Evolutionary conservation across 2,113 vertebrate species (phyloP).

Genomic region (Panurus biarmicus): DNA sequence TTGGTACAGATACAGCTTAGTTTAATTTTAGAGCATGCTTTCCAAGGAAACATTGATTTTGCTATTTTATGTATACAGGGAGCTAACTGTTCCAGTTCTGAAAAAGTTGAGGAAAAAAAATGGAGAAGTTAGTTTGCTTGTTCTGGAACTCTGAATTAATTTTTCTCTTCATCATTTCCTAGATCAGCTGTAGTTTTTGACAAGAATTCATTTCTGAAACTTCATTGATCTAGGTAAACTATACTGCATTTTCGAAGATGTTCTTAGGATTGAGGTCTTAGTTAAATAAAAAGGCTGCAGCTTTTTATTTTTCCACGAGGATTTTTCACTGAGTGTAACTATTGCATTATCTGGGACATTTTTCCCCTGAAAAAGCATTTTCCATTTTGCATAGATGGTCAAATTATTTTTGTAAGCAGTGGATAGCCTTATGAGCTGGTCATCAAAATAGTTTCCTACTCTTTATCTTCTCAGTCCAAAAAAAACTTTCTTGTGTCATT

Average conservation of each 20-base stretch:
- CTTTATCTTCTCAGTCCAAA: background rate
- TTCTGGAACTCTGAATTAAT: background rate
- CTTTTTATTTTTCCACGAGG: background rate
- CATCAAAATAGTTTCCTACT: background rate
- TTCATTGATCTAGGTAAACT: background rate
- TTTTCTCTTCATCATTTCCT: background rate
- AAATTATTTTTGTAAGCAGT: constrained; percentile 2
- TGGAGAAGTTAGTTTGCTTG: background rate
- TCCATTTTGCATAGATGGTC: background rate
- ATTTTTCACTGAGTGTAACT: background rate
- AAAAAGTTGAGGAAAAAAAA: background rate
- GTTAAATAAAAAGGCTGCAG: background rate
- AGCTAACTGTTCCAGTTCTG: background rate
- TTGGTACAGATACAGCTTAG: background rate
- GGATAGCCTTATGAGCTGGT: background rate
- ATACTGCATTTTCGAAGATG: background rate
- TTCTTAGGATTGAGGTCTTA: background rate
- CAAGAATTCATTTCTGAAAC: background rate
- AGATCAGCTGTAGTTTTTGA: background rate
- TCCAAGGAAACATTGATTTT: background rate
- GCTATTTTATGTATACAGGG: background rate
- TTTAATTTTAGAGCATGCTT: background rate
- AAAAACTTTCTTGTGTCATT: background rate
- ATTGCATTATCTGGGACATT: background rate
- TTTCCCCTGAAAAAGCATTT: background rate